Conservation (phyloP, 2,888 invertebrate genomes). For the Sabellastarte sp. region DNA sequence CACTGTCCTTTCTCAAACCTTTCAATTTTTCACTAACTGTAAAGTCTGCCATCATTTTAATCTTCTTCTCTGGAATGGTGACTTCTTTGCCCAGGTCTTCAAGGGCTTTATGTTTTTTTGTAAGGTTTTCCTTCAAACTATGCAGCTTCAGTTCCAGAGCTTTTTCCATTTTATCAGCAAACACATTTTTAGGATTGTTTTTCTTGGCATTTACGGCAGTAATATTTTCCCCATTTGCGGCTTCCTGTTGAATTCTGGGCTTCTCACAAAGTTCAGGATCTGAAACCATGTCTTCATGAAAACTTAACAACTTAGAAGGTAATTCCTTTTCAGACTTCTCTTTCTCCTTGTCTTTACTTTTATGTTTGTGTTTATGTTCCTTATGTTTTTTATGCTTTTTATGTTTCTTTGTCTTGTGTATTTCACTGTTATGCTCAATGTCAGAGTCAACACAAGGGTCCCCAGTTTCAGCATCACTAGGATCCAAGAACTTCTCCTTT, state of each 20-base stretch:
- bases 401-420: conserved; percentile 3
- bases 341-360: conserved; percentile 5
- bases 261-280: no score
- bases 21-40: background rate
- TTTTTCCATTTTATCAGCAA: background rate
- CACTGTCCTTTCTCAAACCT: no score
- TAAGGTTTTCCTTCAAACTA: background rate
- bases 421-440: background rate
- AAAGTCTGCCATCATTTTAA: background rate
- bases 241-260: no score
- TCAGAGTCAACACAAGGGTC: background rate
- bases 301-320: background rate
- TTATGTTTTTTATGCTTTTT: conserved; percentile 5
- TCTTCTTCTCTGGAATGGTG: background rate
- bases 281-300: background rate
- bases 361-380: background rate
- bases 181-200: background rate
- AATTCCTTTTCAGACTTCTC: conserved; percentile 7
- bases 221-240: background rate
- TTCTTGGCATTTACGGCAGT: background rate
- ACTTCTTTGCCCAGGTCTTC: background rate
- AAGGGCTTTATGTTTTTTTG: background rate
- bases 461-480: background rate
- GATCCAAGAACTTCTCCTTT: background rate
- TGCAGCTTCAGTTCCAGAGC: background rate